Conservation (phyloP, 2,113 vertebrate genomes). For the Lycaon pictus region DNA sequence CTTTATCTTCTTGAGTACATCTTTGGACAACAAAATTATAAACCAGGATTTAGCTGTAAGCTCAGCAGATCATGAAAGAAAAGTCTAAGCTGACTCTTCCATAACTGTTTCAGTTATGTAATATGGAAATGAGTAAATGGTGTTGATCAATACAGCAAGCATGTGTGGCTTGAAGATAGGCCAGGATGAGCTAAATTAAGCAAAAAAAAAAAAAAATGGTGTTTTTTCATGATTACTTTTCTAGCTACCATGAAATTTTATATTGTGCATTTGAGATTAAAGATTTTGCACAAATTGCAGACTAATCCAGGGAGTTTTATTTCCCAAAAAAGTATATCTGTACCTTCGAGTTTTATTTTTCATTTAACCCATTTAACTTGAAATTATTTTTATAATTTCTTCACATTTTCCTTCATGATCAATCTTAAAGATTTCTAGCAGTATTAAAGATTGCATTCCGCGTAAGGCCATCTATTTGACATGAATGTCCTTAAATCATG, state of each 20-base stretch:
- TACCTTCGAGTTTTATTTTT: conserved; percentile 24
- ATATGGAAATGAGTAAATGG: conserved; percentile 31
- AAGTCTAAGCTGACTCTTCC: conserved; percentile 39
- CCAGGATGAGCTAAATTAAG: conserved; percentile 26
- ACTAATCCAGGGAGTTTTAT: conserved; percentile 26
- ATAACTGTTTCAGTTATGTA: conserved; percentile 54
- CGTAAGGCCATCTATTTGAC: neutral
- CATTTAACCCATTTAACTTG: neutral
- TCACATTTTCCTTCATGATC: conserved; percentile 6
- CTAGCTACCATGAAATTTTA: neutral
- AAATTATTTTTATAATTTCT: neutral
- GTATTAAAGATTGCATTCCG: neutral
- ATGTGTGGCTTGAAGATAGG: conserved; percentile 66
- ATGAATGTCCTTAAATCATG: neutral
- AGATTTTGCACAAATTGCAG: conserved; percentile 30
- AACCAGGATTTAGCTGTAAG: conserved; percentile 46
- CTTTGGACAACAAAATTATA: conserved; percentile 31
- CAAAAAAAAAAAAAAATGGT: neutral
- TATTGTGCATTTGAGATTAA: conserved; percentile 56
- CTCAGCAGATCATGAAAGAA: conserved; percentile 57
- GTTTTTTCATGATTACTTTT: conserved; percentile 49
- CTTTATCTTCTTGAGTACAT: neutral
- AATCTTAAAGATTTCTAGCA: neutral
- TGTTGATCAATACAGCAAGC: conserved; percentile 57
- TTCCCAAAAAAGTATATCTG: neutral